Base-by-base conservation (phyloP, 2,113 vertebrate genomes). In the Nibea coibor region DNA sequence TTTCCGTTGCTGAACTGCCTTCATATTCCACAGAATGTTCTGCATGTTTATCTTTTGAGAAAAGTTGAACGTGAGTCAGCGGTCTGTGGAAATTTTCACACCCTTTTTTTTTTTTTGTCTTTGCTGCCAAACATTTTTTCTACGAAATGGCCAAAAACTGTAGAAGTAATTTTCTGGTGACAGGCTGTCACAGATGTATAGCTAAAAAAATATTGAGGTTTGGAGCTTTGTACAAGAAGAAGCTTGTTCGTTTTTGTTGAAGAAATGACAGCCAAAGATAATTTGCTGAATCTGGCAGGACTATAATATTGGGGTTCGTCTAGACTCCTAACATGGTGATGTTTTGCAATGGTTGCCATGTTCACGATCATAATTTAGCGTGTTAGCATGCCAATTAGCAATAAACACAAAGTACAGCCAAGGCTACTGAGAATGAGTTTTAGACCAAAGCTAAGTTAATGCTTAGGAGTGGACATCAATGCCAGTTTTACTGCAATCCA, bases 21-120 rank as follows among this genome's bases (percentile, higher is more conserved):
- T 24, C 35, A 61, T 1, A 35, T 19, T n/a, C 22, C 20, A 39
- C 68, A 26, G 28, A 47, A 50, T 57, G 51, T 58, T 35, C 69
- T 65, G 1, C 19, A 26, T 57, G 50, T 72, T 39, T 80, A 72
- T 72, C 68, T 72, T 14, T 10, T 39, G 2, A 50, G 11, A 59
- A 51, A 78, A 2, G n/a, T 5, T 61, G 47, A 45, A 22, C 47
- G 12, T 78, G 76, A 78, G 39, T 54, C 10, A 11, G 45, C 28
- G 15, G 45, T 16, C 19, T 35, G 3, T 12, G 11, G 31, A 26
- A 3, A 59, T 20, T 31, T 56, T 64, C 51, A 80, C 53, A 4
- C 20, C 61, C 70, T n/a, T 8, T 67, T 42, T 43, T 42, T 7
- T 66, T 42, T 43, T 45, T 20, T 14, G 39, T 31, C 24, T 47